Evolutionary conservation across 2,797 vertebrate genomes (phyloP), one percentile per base, ranked within the genome.

Genomic region (Sylvia borin): DNA sequence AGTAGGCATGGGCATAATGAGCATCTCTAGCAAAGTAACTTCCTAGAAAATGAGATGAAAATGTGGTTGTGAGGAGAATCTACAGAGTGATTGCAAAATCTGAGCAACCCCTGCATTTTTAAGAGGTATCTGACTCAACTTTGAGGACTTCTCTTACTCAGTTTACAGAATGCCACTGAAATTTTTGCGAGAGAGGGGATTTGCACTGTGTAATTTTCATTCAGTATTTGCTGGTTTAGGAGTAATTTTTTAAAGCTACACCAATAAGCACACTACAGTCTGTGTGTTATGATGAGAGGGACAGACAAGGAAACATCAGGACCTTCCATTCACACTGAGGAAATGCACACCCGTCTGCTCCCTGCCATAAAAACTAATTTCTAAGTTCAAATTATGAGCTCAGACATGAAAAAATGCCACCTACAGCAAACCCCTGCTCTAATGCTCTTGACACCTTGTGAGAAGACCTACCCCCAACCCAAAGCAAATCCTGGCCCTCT

Each of bases 1-100:
- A 96, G 78, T 77, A 97, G 20, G 17, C 5, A 7, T 98, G 97
- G 19, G 97, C 96, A 86, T 81, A 94, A 40, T 66, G 42, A 64
- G 98, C 98, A 51, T 98, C 97, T 95, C 93, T 97, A 31, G 97
- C 89, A 72, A 98, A 98, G 96, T 98, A 98, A 62, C 77, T 97
- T 75, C 98, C 98, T 98, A 72, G 85, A 87, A 96, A 95, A 87
- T 0, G 0, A 75, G 7, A 89, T 0, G 10, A 60, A 88, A 73
- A 80, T 1, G 2, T 2, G n/a, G 20, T 64, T 48, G 32, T 66
- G 54, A 77, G 53, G 42, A 47, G 7, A 17, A 45, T 2, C 24
- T 20, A 26, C 9, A 48, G 32, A 84, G 36, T 5, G 40, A 70
- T n/a, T 32, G 57, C 1, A 1, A 76, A 73, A 90, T n/a, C 32